A percentile compares a stretch with the other conserved stretches of the same genome.
Conservation (phyloP, 1,140 invertebrate species). For the Bombus waltoni region DNA sequence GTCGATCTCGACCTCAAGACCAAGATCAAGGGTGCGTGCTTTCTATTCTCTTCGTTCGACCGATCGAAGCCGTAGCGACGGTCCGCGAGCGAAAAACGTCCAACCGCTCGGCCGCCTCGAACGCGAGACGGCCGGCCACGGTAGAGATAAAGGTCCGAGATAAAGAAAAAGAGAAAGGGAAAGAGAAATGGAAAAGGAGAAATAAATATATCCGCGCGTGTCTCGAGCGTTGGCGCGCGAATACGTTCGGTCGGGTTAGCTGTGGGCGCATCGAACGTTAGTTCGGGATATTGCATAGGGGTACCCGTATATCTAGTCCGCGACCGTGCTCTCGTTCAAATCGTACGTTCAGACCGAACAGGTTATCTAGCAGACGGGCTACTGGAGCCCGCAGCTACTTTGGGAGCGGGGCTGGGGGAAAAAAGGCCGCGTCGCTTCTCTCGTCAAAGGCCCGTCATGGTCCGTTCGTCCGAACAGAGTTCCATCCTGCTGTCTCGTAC, state of each 20-base stretch:
- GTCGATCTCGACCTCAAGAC: slow-evolving; percentile 74
- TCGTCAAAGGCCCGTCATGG: slow-evolving; percentile 58
- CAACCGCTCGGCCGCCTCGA: too few species aligned
- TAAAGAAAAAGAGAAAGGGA: neutral
- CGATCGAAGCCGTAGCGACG: neutral
- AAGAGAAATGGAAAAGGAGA: neutral
- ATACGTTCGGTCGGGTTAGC: slow-evolving; percentile 62
- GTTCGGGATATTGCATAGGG: slow-evolving; percentile 75
- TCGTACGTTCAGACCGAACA: slow-evolving; percentile 75
- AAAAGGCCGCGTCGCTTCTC: slow-evolving; percentile 49
- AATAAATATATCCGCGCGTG: neutral
- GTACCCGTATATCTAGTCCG: slow-evolving; percentile 76
- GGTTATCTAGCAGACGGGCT: slow-evolving; percentile 74
- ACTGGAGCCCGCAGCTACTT: slow-evolving; percentile 75
- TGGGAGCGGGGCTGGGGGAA: slow-evolving; percentile 66
- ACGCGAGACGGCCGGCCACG: too few species aligned
- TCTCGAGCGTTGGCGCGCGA: slow-evolving; percentile 26
- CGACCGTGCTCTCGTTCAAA: slow-evolving; percentile 69
- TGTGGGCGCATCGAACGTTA: slow-evolving; percentile 70
- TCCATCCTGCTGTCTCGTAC: neutral
- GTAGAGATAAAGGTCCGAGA: too few species aligned
- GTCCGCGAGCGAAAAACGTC: neutral
- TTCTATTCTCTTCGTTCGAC: neutral
- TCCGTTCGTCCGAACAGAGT: slow-evolving; percentile 21
- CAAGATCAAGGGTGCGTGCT: slow-evolving; percentile 71